phyloP scores from a whole-genome alignment of 2,888 invertebrate species.

The Dorcus hopei region DNA sequence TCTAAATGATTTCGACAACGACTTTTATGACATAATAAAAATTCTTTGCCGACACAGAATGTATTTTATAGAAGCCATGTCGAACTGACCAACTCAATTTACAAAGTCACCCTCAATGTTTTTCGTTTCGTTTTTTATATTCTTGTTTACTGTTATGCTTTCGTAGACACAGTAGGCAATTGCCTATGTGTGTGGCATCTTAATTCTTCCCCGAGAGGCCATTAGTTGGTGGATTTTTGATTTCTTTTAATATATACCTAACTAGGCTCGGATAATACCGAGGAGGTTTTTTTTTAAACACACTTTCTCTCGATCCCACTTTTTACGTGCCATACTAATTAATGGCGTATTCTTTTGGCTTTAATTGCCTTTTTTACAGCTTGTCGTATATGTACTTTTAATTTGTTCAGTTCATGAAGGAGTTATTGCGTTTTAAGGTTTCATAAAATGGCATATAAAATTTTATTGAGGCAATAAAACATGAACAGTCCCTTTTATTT shows the following conservation, averaged over 20 bases:
- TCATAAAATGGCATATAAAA: not conserved
- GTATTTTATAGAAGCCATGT: slow-evolving; percentile 9
- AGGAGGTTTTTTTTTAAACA: no score
- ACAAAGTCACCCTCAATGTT: slow-evolving; percentile 5
- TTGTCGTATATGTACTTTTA: not conserved
- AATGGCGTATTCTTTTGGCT: not conserved
- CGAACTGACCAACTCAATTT: not conserved
- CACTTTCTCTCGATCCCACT: not conserved
- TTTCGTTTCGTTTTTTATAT: slow-evolving; percentile 7
- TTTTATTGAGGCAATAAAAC: not conserved
- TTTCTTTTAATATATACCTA: no score
- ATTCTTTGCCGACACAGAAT: slow-evolving; percentile 11
- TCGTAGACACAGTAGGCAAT: slow-evolving; percentile 16
- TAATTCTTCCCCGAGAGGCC: not conserved
- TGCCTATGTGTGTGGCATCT: slow-evolving; percentile 17
- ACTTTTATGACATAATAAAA: not conserved
- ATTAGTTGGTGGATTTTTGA: not conserved
- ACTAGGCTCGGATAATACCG: no score
- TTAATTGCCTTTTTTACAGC: not conserved
- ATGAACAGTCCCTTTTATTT: no score
- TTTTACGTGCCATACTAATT: not conserved
- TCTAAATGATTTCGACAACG: no score
- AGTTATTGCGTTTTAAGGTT: not conserved
- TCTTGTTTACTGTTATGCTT: slow-evolving; percentile 8
- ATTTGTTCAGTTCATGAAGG: not conserved